A percentile compares a stretch with the other conserved stretches of the same genome.
phyloP scores from a whole-genome alignment of 2,888 invertebrate species.

The Zele albiditarsus region DNA sequence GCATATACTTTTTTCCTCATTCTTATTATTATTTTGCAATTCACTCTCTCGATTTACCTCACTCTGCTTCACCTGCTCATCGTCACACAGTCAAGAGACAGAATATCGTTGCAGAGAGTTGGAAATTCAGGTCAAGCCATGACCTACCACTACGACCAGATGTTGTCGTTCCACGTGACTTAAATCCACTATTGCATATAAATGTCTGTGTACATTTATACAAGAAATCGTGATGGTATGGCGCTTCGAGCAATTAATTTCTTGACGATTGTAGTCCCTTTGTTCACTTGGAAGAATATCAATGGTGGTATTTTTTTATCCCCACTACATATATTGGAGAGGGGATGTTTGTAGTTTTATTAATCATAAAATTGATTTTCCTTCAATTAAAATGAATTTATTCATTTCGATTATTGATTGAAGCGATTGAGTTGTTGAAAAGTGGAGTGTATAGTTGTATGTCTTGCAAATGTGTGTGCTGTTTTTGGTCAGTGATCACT shows the following conservation, averaged over 20 bases:
- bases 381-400: no score
- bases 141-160: constrained; percentile 17
- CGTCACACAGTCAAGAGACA: neutral
- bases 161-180: constrained; percentile 18
- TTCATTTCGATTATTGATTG: no score
- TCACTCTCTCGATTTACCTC: neutral
- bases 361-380: no score
- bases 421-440: no score
- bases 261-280: neutral
- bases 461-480: no score
- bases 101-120: neutral
- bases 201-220: neutral
- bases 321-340: no score
- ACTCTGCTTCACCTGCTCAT: neutral
- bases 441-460: no score
- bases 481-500: no score
- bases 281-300: no score
- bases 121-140: constrained; percentile 27
- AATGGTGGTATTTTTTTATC: no score
- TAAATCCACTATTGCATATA: neutral
- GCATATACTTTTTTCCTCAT: neutral
- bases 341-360: no score
- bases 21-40: neutral
- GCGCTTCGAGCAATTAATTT: neutral
- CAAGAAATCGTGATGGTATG: neutral